Evolutionary conservation across 2,113 vertebrate species (phyloP), one percentile per base, ranked within the genome.

Genomic region (Pseudopipra pipra): DNA sequence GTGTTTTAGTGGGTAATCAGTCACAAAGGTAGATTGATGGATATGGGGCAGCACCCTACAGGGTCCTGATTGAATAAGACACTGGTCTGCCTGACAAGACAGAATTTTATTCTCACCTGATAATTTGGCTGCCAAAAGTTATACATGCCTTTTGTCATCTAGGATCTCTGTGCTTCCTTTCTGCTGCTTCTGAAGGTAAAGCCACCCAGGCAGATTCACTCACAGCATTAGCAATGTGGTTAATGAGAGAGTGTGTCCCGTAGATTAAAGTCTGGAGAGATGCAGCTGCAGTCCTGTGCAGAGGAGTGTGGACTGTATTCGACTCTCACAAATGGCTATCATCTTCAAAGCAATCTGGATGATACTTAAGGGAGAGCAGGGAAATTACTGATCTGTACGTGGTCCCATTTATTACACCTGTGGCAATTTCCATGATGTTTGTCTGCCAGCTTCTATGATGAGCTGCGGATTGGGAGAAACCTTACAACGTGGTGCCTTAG

Each of bases 201-300:
- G 11, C 15, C 39, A 82, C 18, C 7, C 18, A 55, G 19, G 16
- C 25, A 51, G 55, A 47, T 56, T 59, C 35, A 51, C 28, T n/a
- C n/a, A 16, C 12, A 59, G 35, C 12, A 27, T 3, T 5, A 43
- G 23, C 10, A 67, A 4, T 1, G 0, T 5, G n/a, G 12, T 18
- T 63, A 39, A 16, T 58, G 54, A 18, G 3, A 17, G 14, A 2
- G 2, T 17, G 7, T 11, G 27, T 39, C 23, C 33, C 61, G 19
- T 24, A 72, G 33, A 27, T 37, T 43, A 47, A 54, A 66, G 43
- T 3, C 17, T 41, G 18, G 14, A 14, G 11, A 82, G 25, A 37
- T 55, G 13, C 25, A 73, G 8, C 11, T 63, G 18, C 25, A 25
- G 25, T 51, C 25, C 39, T 46, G 15, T 54, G 31, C 0, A 3